Evolutionary conservation across 2,888 invertebrate species (phyloP), one percentile per base, ranked within the genome.

Genomic region (Auanema sp.): DNA sequence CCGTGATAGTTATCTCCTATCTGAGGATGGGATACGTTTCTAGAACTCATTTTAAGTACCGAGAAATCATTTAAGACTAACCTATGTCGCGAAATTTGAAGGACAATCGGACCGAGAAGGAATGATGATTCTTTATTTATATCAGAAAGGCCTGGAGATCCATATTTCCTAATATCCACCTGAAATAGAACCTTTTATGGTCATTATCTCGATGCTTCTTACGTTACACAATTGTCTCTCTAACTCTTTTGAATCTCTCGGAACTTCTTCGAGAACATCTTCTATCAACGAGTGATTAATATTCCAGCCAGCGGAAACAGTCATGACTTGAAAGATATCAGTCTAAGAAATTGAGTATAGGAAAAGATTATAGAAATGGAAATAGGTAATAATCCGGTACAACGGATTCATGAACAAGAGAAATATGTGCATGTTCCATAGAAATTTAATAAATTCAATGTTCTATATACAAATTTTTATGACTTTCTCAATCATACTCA

Each of bases 131-230:
- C 60, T 16, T 68, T 71, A n/a, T 44, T 42, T 2, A 63, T 24
- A 52, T 64, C 62, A 14, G 62, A 33, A 8, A 71, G 59, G 18
- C 50, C 25, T 0, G 71, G 64, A 23, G 61, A 55, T 0, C 57
- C 68, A 57, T 59, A 68, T 40, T 65, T 42, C 1, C 66, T 58
- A 6, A 71, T 25, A 52, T 71, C 71, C 44, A 65, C 61, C 64
- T 64, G 8, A 44, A 64, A 21, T 11, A 21, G n/a, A n/a, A n/a
- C 2, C 10, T 10, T 59, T 60, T 55, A n/a, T n/a, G n/a, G n/a
- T n/a, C n/a, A n/a, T n/a, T n/a, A n/a, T n/a, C n/a, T n/a, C n/a
- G n/a, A n/a, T n/a, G n/a, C n/a, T n/a, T n/a, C 44, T 47, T n/a
- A 58, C 62, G 18, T 70, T 57, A 11, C 68, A 56, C 33, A 70